Evolutionary conservation across 2,888 invertebrate species (phyloP), one percentile per base, ranked within the genome.

Genomic region (Drosophila subsilvestris): DNA sequence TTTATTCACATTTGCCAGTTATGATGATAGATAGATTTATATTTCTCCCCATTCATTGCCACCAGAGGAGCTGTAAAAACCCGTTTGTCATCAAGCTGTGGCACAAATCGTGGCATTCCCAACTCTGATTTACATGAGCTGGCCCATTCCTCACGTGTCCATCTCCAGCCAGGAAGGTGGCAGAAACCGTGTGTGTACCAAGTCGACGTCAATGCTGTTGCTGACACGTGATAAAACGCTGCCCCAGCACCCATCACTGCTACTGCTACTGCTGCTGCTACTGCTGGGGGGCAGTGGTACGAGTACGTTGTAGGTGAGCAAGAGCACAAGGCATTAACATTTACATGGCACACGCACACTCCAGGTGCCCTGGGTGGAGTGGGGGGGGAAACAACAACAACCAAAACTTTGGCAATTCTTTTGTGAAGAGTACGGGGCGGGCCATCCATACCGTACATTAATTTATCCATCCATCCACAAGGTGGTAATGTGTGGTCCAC

Each of bases 201-300:
- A 66, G 84, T 80, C 79, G 71, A 84, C 75, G 78, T 78, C 76
- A 72, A 74, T 88, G 76, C 86, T 88, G 88, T 71, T 80, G 74
- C 86, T 85, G 85, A 88, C 85, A 85, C 85, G 88, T 85, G 85
- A 88, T 85, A 86, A 85, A 85, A 83, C 86, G 88, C 80, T 86
- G 70, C 59, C 86, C 67, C 74, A 57, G 63, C 71, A 45, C 65
- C 68, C 80, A 56, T 59, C 63, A 60, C 59, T 57, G 55, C 48
- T 53, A 37, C 62, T 58, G 17, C 7, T 54, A 47, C 50, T 69
- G 51, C 47, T 53, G 43, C 20, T 51, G 50, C 47, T 22, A 59
- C 7, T 22, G 22, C 22, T 22, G 8, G 51, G 25, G 51, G 55
- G n/a, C 44, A 66, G 67, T 48, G 66, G 55, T 57, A 47, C 45